Evolutionary conservation across 64 coral and sea anemone species (phyloP), one percentile per base, ranked within the genome.

Genomic region (Stichodactyla mertensii): DNA sequence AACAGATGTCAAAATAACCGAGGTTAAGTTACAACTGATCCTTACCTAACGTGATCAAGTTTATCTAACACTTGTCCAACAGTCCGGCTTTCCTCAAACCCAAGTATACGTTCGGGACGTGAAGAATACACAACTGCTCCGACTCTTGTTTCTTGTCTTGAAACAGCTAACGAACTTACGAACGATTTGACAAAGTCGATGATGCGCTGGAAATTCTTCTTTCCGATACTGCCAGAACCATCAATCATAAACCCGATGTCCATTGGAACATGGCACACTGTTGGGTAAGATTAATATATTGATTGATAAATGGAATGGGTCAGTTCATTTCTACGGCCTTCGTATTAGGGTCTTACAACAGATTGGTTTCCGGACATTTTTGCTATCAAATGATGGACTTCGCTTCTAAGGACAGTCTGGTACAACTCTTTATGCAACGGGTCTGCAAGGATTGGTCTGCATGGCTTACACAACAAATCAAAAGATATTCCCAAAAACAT

Each of bases 211-310:
- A 91, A 91, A 60, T 91, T 87, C 45, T 77, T 83, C 45, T 74
- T 57, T 6, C 90, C 90, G 59, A 91, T 87, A 31, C 90, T 91
- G 71, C 77, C 78, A 6, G 90, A 91, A 6, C 90, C 90, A 60
- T 91, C 90, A 80, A 91, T 61, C 13, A 87, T 52, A 74, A 91
- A 87, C 24, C 84, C 90, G 61, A 91, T 85, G 55, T 91, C 90
- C 53, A 83, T 4, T 57, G 69, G 69, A 27, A 22, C 69, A 24
- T 71, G 69, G 24, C 69, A 71, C 28, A 71, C 69, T 71, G 69
- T 71, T 20, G 69, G 69, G n/a, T 31, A 71, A 71, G 62, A 71
- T 24, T 2, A 61, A 0, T 61, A 16, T 61, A 61, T 61, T 16
- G 58, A 16, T 4, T 61, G 0, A 14, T 16, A 16, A 61, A 12